Evolutionary conservation across 2,797 vertebrate species (phyloP), one percentile per base, ranked within the genome.

Genomic region (Streptopelia turtur): DNA sequence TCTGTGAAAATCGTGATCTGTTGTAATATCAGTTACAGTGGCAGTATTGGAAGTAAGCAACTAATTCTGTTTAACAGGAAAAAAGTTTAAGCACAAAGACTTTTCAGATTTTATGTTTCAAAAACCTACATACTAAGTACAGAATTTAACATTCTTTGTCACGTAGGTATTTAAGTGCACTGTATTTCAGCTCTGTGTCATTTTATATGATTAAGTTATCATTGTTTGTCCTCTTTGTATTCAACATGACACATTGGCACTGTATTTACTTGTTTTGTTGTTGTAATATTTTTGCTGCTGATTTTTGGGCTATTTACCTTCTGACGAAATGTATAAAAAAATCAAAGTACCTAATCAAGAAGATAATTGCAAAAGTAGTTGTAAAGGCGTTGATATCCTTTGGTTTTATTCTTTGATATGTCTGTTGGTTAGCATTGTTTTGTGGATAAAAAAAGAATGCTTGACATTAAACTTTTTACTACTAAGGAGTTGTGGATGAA

Each of bases 151-250:
- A 94, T 97, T 95, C 89, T 95, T 97, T 96, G 97, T 98, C 97
- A 97, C 95, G 92, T 91, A 97, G 96, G 78, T 98, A 98, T 98
- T 98, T 98, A 98, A 98, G 96, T 97, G 97, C 97, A 97, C 97
- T 98, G 97, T 97, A 98, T 97, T 97, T 98, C 96, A 96, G 97
- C 96, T 97, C 89, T 97, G 97, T 98, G 96, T 98, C 97, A 97
- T 98, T 98, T 98, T 97, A 95, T 97, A 98, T 88, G 43, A 97
- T 97, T 98, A 98, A 98, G 96, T 98, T 98, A 98, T 98, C 98
- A 95, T 97, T 93, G 95, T 98, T 96, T 93, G 97, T 98, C 96
- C 88, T 98, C 96, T 97, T 95, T 82, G 92, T 98, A 97, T 95
- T 96, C 96, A 85, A 91, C 96, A 96, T 95, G 97, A 97, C 94